Evolutionary conservation across 2,113 vertebrate species (phyloP).

Genomic region (Salvelinus namaycush): DNA sequence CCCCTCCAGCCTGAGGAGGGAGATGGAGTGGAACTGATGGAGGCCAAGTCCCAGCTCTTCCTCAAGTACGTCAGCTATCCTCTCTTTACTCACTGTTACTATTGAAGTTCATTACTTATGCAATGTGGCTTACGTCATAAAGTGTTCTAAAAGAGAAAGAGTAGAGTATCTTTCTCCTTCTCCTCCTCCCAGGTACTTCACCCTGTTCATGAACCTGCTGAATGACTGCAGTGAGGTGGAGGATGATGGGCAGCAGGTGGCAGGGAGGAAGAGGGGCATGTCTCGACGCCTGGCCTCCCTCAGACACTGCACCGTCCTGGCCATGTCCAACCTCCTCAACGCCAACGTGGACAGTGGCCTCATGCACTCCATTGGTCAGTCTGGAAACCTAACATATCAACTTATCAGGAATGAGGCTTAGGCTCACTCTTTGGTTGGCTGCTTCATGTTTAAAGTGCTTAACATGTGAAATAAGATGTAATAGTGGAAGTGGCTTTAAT

Average conservation of each 20-base stretch:
- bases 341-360: constrained; percentile 98
- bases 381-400: not conserved
- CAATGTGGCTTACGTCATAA: no score
- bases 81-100: no score
- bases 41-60: constrained; percentile 98
- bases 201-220: constrained; percentile 97
- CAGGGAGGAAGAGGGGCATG: constrained; percentile 94
- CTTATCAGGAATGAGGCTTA: not conserved
- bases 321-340: constrained; percentile 98
- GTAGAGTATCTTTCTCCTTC: no score
- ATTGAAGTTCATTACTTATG: no score
- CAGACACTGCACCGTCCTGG: constrained; percentile 93
- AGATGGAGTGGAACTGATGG: constrained; percentile 97
- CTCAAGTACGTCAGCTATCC: constrained; percentile 83
- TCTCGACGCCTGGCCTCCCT: constrained; percentile 91
- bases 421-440: not conserved
- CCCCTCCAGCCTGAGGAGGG: constrained; percentile 97
- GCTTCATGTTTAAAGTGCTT: not conserved
- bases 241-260: constrained; percentile 88
- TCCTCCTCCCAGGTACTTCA: constrained; percentile 85
- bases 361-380: constrained; percentile 97
- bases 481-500: not conserved
- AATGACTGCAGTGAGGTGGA: constrained; percentile 98
- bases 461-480: not conserved
- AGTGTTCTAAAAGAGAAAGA: no score